Evolutionary conservation across 2,113 vertebrate species (phyloP).

Genomic region (Erinaceus europaeus): DNA sequence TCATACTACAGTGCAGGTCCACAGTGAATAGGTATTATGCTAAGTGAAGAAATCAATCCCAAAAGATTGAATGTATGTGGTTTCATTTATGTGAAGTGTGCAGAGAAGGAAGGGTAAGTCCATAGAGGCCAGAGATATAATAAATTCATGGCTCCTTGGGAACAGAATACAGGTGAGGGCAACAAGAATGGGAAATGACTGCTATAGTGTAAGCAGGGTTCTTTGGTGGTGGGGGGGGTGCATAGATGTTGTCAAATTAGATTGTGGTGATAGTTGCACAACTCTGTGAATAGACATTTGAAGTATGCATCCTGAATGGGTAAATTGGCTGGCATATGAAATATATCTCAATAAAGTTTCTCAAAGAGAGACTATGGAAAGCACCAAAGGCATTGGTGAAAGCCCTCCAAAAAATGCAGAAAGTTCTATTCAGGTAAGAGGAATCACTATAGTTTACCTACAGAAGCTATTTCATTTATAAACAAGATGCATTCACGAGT

Average conservation of each 20-base stretch:
- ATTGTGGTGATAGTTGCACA: neutral
- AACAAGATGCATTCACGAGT: slow-evolving; percentile 8
- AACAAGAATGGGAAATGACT: neutral
- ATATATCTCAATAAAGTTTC: neutral
- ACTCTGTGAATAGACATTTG: neutral
- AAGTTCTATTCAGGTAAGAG: neutral
- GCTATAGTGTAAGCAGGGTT: neutral
- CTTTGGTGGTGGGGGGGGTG: neutral
- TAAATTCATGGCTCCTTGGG: neutral
- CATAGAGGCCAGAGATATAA: neutral
- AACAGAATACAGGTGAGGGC: neutral
- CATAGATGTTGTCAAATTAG: slow-evolving; percentile 11
- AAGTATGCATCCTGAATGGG: neutral
- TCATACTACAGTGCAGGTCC: neutral
- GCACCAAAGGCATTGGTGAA: neutral
- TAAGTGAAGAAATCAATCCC: neutral
- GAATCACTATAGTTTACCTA: neutral
- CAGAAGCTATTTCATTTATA: neutral
- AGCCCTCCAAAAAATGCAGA: neutral
- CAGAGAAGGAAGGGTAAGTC: neutral
- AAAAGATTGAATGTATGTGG: neutral
- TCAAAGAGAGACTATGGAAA: neutral
- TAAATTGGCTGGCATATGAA: neutral
- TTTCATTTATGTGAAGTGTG: neutral
- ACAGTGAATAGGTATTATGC: neutral